phyloP scores from a whole-genome alignment of 2,113 vertebrate genomes.

The Dasyurus viverrinus region DNA sequence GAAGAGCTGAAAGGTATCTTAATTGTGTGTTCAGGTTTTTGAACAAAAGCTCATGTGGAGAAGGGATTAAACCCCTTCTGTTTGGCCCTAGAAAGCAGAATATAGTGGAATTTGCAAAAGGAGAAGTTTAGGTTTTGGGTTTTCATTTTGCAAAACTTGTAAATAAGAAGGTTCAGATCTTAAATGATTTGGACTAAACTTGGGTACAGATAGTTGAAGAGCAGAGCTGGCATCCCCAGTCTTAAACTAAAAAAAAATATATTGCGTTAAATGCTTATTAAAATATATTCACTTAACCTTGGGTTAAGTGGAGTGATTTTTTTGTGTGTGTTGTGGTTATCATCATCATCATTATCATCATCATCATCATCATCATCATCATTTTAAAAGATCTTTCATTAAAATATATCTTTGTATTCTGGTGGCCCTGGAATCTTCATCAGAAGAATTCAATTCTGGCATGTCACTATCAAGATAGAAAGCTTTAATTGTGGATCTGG shows the following conservation, averaged over 20 bases:
- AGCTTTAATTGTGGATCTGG: neutral
- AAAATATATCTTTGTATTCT: neutral
- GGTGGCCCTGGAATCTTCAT: neutral
- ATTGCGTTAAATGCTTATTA: neutral
- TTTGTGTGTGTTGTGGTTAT: too few species aligned
- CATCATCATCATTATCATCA: too few species aligned
- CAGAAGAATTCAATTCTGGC: neutral
- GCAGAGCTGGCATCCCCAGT: neutral
- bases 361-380: too few species aligned
- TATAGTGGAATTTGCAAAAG: too few species aligned
- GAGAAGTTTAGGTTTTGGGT: neutral
- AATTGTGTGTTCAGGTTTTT: too few species aligned
- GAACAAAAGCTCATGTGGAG: too few species aligned
- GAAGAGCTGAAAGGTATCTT: too few species aligned
- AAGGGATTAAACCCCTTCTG: too few species aligned
- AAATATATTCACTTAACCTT: neutral
- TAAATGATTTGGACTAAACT: neutral
- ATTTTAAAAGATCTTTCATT: neutral
- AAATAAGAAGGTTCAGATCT: neutral
- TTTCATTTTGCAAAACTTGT: neutral
- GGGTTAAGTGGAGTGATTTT: neutral
- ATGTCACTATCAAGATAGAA: neutral
- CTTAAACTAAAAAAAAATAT: neutral
- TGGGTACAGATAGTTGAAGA: neutral
- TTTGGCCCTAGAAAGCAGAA: too few species aligned